Conservation (phyloP, 2,113 vertebrate genomes). For the Apodemus speciosus region DNA sequence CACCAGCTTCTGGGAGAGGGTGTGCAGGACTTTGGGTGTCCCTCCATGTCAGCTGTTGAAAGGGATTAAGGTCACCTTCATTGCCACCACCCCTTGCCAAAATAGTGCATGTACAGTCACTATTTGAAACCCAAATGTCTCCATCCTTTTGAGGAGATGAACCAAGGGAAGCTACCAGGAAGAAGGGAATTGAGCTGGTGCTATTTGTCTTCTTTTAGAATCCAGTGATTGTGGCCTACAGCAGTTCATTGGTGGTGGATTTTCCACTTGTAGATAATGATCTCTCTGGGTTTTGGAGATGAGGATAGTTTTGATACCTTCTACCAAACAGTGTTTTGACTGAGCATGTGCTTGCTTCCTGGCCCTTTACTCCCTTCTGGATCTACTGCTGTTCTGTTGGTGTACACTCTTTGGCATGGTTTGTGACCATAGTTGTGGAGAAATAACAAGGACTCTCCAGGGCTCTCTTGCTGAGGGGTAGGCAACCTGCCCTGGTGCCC, state of each 20-base stretch:
- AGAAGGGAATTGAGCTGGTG: constrained; percentile 63
- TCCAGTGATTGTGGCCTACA: constrained; percentile 73
- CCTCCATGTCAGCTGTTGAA: neutral
- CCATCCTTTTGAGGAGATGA: constrained; percentile 33
- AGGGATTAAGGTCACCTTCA: too few species aligned
- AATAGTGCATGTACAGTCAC: neutral
- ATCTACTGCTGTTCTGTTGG: neutral
- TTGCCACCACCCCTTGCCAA: neutral
- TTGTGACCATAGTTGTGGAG: neutral
- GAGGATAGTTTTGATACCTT: constrained; percentile 81
- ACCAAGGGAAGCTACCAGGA: constrained; percentile 51
- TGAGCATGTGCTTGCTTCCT: constrained; percentile 54
- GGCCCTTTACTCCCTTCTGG: neutral
- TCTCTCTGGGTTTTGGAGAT: constrained; percentile 78
- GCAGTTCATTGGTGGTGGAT: constrained; percentile 81
- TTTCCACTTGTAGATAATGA: constrained; percentile 84
- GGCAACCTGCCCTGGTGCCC: neutral
- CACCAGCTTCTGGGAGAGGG: neutral
- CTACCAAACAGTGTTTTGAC: constrained; percentile 82
- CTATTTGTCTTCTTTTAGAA: constrained; percentile 80
- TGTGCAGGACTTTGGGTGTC: neutral
- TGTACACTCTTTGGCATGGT: neutral
- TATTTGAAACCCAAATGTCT: neutral
- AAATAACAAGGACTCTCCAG: neutral
- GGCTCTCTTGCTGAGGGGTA: neutral